These are phyloP conservation scores for Xestia rhomboidea DNA, from an alignment of 2,888 invertebrate genomes.

Conservation along the genomic window DNA sequence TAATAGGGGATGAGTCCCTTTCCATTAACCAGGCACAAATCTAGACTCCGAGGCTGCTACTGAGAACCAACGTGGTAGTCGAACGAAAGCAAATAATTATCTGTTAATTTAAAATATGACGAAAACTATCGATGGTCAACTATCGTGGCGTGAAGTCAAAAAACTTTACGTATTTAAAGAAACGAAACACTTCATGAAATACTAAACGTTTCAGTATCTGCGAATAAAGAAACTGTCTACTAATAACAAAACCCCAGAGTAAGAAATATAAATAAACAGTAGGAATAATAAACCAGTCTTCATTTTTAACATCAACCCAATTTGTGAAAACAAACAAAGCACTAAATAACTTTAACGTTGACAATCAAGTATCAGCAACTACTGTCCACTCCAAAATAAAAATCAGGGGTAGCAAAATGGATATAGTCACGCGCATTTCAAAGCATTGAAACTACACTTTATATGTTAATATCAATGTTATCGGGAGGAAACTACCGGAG, in stretches of 20 bases:
- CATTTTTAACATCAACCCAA: slow-evolving; percentile 1
- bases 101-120: not conserved
- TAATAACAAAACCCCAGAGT: not conserved
- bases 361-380: slow-evolving; percentile 36
- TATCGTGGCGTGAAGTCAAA: not conserved
- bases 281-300: not conserved
- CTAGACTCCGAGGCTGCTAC: no score
- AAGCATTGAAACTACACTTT: slow-evolving; percentile 61
- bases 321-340: slow-evolving; percentile 39
- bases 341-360: slow-evolving; percentile 40
- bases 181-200: not conserved
- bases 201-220: not conserved
- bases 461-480: slow-evolving; percentile 61
- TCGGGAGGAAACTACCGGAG: slow-evolving; percentile 44
- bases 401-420: slow-evolving; percentile 48
- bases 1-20: no score
- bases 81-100: not conserved
- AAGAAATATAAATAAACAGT: slow-evolving; percentile 6
- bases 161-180: not conserved
- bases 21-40: no score
- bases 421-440: slow-evolving; percentile 41
- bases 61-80: no score
- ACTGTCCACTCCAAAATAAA: slow-evolving; percentile 44
- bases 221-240: not conserved
- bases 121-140: no score